These are phyloP conservation scores for Meloidogyne floridensis DNA, from an alignment of 1,140 invertebrate species.

Conservation along the genomic window DNA sequence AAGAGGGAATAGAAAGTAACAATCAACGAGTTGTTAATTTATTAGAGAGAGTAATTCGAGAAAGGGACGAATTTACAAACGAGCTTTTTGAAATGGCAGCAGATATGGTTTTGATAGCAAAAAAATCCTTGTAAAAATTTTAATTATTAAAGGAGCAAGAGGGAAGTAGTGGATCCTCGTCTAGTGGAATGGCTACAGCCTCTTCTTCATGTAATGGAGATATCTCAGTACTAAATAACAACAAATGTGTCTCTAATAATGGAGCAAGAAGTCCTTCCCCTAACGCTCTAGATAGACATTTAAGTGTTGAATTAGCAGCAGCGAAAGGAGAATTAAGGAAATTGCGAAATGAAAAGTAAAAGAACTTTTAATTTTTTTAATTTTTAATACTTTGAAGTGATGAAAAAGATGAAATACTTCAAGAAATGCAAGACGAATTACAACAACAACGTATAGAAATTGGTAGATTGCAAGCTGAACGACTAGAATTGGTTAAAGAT, in stretches of 20 bases:
- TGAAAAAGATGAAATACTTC: slow-evolving; percentile 40
- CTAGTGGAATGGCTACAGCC: slow-evolving; percentile 18
- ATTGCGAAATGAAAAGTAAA: slow-evolving; percentile 43
- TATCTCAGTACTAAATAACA: background rate
- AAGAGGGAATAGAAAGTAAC: background rate
- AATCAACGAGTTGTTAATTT: slow-evolving; percentile 18
- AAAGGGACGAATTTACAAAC: slow-evolving; percentile 47
- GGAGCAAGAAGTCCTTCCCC: slow-evolving; percentile 30
- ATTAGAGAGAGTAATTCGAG: slow-evolving; percentile 42
- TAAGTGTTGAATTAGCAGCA: slow-evolving; percentile 44
- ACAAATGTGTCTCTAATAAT: background rate
- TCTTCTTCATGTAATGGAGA: slow-evolving; percentile 37
- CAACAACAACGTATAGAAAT: slow-evolving; percentile 50
- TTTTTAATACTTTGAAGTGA: slow-evolving; percentile 31
- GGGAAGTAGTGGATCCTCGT: slow-evolving; percentile 12
- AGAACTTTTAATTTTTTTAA: slow-evolving; percentile 7
- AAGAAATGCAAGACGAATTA: slow-evolving; percentile 47
- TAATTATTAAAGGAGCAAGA: background rate
- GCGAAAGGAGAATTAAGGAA: slow-evolving; percentile 39
- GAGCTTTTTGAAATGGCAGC: slow-evolving; percentile 45
- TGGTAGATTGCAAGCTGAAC: slow-evolving; percentile 36
- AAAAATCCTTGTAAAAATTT: background rate
- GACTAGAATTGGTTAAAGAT: slow-evolving; percentile 46
- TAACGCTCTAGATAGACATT: slow-evolving; percentile 29
- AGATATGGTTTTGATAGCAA: slow-evolving; percentile 35